These are phyloP conservation scores for Octopus bimaculoides DNA, from an alignment of 1,140 invertebrate genomes.

Conservation along the genomic window DNA sequence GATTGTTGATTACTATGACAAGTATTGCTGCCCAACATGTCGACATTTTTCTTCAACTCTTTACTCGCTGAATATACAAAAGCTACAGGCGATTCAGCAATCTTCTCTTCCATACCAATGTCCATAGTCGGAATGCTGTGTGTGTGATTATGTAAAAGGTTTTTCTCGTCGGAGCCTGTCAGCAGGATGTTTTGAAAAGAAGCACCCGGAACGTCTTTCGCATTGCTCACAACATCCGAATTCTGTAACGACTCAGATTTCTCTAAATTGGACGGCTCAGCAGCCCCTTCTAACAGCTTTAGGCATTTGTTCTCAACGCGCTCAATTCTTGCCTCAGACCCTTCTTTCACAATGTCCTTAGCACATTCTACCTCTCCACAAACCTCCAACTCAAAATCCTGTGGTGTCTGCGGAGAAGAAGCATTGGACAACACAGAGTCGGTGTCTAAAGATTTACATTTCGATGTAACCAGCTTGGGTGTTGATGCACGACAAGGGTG, in stretches of 20 bases:
- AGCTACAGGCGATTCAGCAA: conserved; percentile 1
- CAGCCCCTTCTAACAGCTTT: conserved; percentile 10
- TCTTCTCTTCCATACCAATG: neutral
- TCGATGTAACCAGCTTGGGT: conserved; percentile 13
- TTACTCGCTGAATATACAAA: neutral
- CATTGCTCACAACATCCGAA: neutral
- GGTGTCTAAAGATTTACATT: conserved; percentile 13
- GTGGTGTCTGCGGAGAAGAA: conserved; percentile 24
- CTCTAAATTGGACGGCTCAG: conserved; percentile 10
- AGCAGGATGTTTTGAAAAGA: neutral
- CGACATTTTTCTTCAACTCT: neutral
- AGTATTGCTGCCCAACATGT: neutral
- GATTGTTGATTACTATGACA: neutral
- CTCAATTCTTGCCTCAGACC: conserved; percentile 38
- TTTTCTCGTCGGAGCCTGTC: neutral
- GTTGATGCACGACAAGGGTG: neutral
- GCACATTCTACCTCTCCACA: conserved; percentile 41
- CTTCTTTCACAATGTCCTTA: conserved; percentile 31
- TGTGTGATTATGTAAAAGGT: conserved; percentile 12
- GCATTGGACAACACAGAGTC: conserved; percentile 7
- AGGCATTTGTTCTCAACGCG: conserved; percentile 39
- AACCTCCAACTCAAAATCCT: conserved; percentile 32
- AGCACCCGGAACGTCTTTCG: neutral
- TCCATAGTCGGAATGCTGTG: neutral
- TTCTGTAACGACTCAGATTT: neutral